Evolutionary conservation across 2,888 invertebrate species (phyloP), one percentile per base, ranked within the genome.

Genomic region (Stratiomys singularior): DNA sequence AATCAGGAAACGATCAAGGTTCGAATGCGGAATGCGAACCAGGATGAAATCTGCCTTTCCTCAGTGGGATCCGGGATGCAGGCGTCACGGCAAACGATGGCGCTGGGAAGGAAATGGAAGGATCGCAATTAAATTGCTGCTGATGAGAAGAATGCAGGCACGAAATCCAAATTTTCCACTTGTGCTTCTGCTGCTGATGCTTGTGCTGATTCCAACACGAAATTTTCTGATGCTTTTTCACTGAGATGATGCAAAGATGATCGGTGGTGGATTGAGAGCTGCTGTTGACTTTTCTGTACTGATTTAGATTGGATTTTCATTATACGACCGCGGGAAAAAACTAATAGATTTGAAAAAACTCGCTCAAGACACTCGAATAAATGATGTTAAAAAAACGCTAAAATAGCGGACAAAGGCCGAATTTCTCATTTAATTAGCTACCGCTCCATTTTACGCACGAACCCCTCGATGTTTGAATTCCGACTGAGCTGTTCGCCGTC

Each of bases 361-460:
- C 80, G 78, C 79, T 79, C 78, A 80, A 81, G 79, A 80, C 79
- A 78, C 80, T 81, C 79, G 77, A 80, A 80, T 82, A 82, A 83
- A 84, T 84, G 84, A 85, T 89, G 89, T 90, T 86, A 88, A 90
- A 90, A 90, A 90, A 85, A 86, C 88, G 88, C 89, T 89, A 89
- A 86, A 89, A 88, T 90, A 89, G 87, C 90, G 88, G 86, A 87
- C 86, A 85, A 86, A 86, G 85, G 86, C 86, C 86, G 86, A 86
- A 85, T 84, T 86, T 83, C 82, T 83, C 84, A 84, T 82, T 83
- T 80, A 84, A 81, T 83, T 84, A 85, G 86, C 86, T 86, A 86
- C 86, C 86, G 85, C 85, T 85, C 86, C 86, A 86, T 86, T 83
- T 84, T 86, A 83, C 83, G 83, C 82, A 83, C 83, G 81, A 82